Percentiles rank a stretch among this genome's conserved stretches.
Conservation (phyloP, 2,797 vertebrate species). For the Pempheris klunzingeri region DNA sequence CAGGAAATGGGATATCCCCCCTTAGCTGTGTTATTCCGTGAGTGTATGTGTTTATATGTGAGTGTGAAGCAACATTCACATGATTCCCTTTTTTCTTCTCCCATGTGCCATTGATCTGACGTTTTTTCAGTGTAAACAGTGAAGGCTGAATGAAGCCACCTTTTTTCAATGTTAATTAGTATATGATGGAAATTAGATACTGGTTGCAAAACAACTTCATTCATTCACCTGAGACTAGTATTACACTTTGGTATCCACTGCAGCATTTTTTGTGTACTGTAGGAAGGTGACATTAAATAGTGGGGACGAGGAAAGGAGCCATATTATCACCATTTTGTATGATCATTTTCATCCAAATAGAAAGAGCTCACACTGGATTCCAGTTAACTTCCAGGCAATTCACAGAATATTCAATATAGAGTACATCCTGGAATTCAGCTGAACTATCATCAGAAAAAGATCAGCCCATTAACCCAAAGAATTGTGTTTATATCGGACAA, state of each 20-base stretch:
- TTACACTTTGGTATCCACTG: not conserved
- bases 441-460: not conserved
- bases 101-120: slow-evolving; percentile 9
- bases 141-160: not conserved
- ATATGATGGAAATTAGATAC: not conserved
- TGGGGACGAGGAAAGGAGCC: not conserved
- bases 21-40: slow-evolving; percentile 12
- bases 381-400: not conserved
- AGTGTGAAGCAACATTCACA: slow-evolving; percentile 5
- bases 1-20: slow-evolving; percentile 61
- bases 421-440: not conserved
- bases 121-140: slow-evolving; percentile 10
- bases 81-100: not conserved
- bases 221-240: slow-evolving; percentile 2
- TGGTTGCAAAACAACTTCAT: not conserved
- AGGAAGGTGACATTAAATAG: not conserved
- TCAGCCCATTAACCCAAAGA: not conserved
- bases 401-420: not conserved
- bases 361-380: not conserved
- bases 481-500: not conserved
- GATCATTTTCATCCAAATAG: not conserved
- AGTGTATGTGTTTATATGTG: slow-evolving; percentile 6
- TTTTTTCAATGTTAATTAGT: slow-evolving; percentile 1
- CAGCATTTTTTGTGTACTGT: not conserved
- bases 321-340: not conserved